Evolutionary conservation across 2,113 vertebrate genomes (phyloP).

Genomic region (Sitta europaea): DNA sequence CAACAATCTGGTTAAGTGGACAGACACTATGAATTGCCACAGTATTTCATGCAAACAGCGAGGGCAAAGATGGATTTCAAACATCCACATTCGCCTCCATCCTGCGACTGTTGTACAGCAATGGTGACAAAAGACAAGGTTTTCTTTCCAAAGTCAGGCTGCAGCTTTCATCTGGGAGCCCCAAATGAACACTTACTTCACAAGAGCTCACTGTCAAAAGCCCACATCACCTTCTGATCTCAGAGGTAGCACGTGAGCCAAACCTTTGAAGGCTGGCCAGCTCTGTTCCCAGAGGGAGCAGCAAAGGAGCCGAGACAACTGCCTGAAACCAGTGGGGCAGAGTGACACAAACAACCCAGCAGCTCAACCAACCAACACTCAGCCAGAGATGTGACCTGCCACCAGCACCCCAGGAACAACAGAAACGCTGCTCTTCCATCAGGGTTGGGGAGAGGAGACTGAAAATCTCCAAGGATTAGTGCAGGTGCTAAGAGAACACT

Average conservation of each 20-base stretch:
- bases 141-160: background rate
- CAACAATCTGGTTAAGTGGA: background rate
- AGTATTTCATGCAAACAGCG: background rate
- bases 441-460: background rate
- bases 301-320: background rate
- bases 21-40: background rate
- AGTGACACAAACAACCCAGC: background rate
- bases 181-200: background rate
- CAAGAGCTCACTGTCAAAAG: background rate
- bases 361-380: background rate
- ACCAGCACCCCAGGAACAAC: fast-evolving
- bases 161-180: background rate
- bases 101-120: background rate
- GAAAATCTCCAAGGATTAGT: background rate
- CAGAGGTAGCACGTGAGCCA: background rate
- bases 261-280: background rate
- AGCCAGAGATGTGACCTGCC: background rate
- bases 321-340: background rate
- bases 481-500: background rate
- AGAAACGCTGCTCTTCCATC: background rate
- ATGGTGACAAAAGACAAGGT: background rate
- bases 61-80: background rate
- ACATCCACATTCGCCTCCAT: background rate
- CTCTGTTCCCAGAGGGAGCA: background rate
- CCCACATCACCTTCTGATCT: background rate